Evolutionary conservation across 23 tunicate species (phyloP), one percentile per base, ranked within the genome.

Genomic region (Botrylloides violaceus): DNA sequence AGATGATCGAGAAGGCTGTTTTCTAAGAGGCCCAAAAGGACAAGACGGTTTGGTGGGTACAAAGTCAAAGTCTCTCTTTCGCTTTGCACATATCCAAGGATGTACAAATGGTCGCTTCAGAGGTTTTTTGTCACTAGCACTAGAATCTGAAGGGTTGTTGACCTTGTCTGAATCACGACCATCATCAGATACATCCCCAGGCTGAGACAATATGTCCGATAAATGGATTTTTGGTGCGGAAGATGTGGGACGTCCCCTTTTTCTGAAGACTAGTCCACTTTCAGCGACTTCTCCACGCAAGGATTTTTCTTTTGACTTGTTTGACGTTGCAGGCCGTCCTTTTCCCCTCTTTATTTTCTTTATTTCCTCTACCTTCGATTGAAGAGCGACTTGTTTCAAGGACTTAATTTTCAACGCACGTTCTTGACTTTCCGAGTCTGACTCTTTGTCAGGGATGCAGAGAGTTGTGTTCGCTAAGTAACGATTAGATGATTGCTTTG

Each of bases 331-430:
- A 43, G 53, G 53, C 9, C 53, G 53, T 15, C 53, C 53, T 43
- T 15, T 9, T 9, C 9, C 18, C 9, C 9, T 9, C 9, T 23
- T 24, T 7, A 9, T 9, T 9, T 59, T 59, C 9, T 9, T 7
- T 59, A 24, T 9, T 24, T 12, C 21, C n/a, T n/a, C n/a, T 23
- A 63, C 70, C n/a, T 29, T 29, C 35, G 70, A 63, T 35, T 23
- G 21, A 9, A 37, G 61, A 21, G 74, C 74, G 18, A 31, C 29
- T 23, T 68, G 49, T 37, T 68, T 68, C 74, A 68, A 38, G 19
- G 74, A 26, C 30, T 68, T 39, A 20, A 68, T 19, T 37, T 36
- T 38, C 22, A 32, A 20, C 6, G 74, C 74, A 6, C 74, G 56
- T 6, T 68, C 74, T n/a, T 38, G 26, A 26, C 58, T 23, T 15